Base-by-base conservation (phyloP, 2,113 vertebrate genomes). In the Osmerus mordax region DNA sequence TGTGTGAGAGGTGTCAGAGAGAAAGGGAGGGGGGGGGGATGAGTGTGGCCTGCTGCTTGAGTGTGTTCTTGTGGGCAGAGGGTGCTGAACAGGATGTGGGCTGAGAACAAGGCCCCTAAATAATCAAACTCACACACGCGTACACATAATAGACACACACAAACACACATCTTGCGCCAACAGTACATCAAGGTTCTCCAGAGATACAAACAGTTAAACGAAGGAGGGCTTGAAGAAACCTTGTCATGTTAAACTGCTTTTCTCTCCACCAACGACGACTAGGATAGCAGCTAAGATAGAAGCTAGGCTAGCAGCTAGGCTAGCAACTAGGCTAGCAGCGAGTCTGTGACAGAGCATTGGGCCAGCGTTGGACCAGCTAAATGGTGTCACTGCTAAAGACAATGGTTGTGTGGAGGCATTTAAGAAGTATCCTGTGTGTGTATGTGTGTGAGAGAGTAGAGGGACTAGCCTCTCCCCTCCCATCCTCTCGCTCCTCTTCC, bases 11-110 rank as follows among this genome's bases (percentile, higher is more conserved):
- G 16, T 67, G 58, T 68, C 23, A 15, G 9, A 12, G 62, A 18
- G 67, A 15, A 86, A 82, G 78, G 83, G 72, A 14, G 15, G 9
- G n/a, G 62, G 19, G 81, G 65, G 77, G 76, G 77, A 87, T 82
- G 78, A 84, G 72, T 83, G 82, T 77, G 81, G 78, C 83, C 29
- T 76, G 71, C 71, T 72, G 69, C 76, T 75, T 73, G 79, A 84
- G 75, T 77, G 59, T 78, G 76, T 72, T 75, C 66, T 72, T 85
- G 83, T 76, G 81, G 82, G 36, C 36, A 41, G 36, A 41, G 36
- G 36, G 69, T 75, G 81, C 82, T 76, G 74, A 70, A 77, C 79
- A 87, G 87, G 86, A 90, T 83, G 86, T 85, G 84, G 88, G 79
- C 75, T 77, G 71, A 81, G 65, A 55, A 52, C 70, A 65, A 76